Percentiles rank a stretch among this genome's conserved stretches.
Conservation (phyloP, 2,888 invertebrate genomes). For the Lithophane leautieri region DNA sequence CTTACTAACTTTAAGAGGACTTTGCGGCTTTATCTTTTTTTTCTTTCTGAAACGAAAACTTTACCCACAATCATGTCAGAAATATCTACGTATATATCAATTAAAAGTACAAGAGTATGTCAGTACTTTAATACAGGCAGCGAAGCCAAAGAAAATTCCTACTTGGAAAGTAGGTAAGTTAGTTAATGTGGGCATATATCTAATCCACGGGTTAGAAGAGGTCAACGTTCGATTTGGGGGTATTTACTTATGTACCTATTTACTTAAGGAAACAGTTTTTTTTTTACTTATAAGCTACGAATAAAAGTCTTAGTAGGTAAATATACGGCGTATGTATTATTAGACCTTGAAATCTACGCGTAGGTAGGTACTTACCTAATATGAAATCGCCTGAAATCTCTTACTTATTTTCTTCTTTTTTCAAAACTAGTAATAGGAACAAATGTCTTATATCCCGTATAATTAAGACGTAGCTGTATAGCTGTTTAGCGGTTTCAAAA, state of each 20-base stretch:
- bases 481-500: not conserved
- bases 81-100: constrained; percentile 35
- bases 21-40: not conserved
- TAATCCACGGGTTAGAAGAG: constrained; percentile 64
- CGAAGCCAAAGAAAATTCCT: constrained; percentile 71
- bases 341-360: not conserved
- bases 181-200: constrained; percentile 64
- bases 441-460: not conserved
- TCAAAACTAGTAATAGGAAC: not conserved
- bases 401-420: not conserved
- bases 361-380: not conserved
- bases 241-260: constrained; percentile 8
- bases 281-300: constrained; percentile 1
- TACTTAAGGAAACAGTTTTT: constrained; percentile 32
- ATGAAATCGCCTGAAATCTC: not conserved
- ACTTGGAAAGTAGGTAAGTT: constrained; percentile 55
- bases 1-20: not conserved
- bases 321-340: not conserved
- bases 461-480: not conserved
- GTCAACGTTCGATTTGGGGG: constrained; percentile 65
- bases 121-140: constrained; percentile 46
- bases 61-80: not conserved
- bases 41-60: not conserved
- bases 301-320: not conserved
- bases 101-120: constrained; percentile 40